Evolutionary conservation across 2,797 vertebrate genomes (phyloP).

Genomic region (Pseudocheirus occidentalis): DNA sequence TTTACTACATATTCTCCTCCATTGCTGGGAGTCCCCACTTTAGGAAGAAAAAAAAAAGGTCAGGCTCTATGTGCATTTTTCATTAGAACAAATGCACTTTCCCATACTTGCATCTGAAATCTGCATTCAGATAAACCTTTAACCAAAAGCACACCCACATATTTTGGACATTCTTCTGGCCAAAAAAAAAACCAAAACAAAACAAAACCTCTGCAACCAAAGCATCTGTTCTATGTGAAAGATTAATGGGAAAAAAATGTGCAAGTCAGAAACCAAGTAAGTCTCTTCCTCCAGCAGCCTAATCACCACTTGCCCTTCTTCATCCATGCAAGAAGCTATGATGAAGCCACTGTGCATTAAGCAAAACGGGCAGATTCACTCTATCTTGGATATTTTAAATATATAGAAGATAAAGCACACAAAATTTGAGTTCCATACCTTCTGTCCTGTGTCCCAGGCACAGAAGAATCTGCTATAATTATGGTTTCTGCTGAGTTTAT

Average conservation of each 20-base stretch:
- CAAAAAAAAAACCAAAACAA: constrained; percentile 33
- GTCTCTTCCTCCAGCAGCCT: background rate
- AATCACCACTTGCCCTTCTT: background rate
- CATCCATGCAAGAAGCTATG: constrained; percentile 25
- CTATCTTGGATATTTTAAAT: constrained; percentile 22
- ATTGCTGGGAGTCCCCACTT: constrained; percentile 61
- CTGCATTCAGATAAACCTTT: constrained; percentile 63
- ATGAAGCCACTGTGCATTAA: background rate
- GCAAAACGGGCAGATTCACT: background rate
- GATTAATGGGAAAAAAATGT: constrained; percentile 56
- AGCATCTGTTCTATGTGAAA: constrained; percentile 67
- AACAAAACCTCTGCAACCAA: constrained; percentile 42
- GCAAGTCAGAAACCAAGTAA: constrained; percentile 40
- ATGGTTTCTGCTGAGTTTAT: constrained; percentile 16
- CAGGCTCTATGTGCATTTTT: constrained; percentile 69
- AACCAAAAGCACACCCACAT: constrained; percentile 74
- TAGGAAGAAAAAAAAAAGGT: constrained; percentile 56
- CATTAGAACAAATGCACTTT: constrained; percentile 65
- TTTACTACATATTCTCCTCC: constrained; percentile 49
- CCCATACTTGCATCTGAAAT: constrained; percentile 62
- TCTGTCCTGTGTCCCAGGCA: constrained; percentile 22
- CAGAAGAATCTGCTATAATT: constrained; percentile 18
- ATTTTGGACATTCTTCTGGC: constrained; percentile 71
- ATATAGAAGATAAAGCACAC: background rate
- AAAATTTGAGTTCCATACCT: constrained; percentile 1